Evolutionary conservation across 1,140 invertebrate species (phyloP).

Genomic region (Oryctes rhinoceros): DNA sequence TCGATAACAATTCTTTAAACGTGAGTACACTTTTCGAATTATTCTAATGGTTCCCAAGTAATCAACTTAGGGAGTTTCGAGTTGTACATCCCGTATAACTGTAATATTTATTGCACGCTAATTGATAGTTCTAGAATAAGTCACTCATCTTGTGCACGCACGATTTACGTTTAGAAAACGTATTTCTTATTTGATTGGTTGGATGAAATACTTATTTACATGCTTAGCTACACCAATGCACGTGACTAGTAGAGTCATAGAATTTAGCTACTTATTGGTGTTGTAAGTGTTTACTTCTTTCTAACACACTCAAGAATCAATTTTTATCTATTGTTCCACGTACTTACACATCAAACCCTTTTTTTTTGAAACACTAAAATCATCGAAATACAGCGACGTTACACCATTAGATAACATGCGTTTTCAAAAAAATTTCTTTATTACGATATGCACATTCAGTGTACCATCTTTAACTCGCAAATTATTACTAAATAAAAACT

Average conservation of each 20-base stretch:
- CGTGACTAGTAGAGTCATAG: conserved; percentile 35
- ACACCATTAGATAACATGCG: background rate
- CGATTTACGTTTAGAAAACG: conserved; percentile 20
- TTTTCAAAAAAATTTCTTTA: background rate
- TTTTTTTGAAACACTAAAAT: conserved; percentile 9
- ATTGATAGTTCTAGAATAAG: conserved; percentile 23
- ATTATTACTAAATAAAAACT: no score
- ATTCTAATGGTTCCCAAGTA: no score
- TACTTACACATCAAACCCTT: background rate
- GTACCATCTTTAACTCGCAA: background rate
- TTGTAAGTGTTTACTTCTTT: conserved; percentile 31
- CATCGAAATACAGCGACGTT: background rate
- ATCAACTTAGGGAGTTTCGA: no score
- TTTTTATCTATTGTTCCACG: background rate
- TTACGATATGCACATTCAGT: conserved; percentile 13
- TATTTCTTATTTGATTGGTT: conserved; percentile 25
- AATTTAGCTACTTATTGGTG: conserved; percentile 27
- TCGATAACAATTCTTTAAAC: no score
- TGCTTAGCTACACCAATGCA: conserved; percentile 31
- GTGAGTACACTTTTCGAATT: no score
- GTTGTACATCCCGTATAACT: background rate
- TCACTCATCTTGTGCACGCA: conserved; percentile 36
- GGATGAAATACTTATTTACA: conserved; percentile 13
- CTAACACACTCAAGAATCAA: background rate
- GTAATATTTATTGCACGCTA: conserved; percentile 37